phyloP scores from a whole-genome alignment of 2,888 invertebrate species.

The Carcina quercana region DNA sequence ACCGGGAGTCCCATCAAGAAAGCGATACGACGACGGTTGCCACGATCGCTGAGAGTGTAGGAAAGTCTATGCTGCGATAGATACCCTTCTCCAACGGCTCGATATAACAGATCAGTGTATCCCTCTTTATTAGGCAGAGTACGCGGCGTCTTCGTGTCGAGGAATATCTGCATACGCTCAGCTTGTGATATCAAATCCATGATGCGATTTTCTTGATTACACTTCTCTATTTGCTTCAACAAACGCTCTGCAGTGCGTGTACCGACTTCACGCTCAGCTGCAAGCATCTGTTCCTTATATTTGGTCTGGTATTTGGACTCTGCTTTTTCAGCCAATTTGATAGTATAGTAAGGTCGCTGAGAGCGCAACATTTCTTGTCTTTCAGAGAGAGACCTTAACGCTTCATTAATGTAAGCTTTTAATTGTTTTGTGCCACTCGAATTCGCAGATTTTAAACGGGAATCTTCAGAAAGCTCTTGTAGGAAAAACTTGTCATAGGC shows the following conservation, averaged over 20 bases:
- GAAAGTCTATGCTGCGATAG: conserved; percentile 55
- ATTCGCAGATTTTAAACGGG: conserved; percentile 54
- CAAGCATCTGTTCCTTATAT: conserved; percentile 46
- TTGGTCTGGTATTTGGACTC: conserved; percentile 54
- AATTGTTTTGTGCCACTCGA: conserved; percentile 42
- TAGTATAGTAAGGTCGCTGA: conserved; percentile 60
- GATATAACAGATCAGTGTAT: conserved; percentile 55
- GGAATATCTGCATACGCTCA: conserved; percentile 61
- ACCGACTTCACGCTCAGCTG: conserved; percentile 52
- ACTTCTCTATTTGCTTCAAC: conserved; percentile 47
- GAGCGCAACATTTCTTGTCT: conserved; percentile 61
- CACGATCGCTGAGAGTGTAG: conserved; percentile 57
- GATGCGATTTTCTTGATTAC: conserved; percentile 42
- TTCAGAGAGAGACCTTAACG: conserved; percentile 47
- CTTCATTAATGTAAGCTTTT: conserved; percentile 37
- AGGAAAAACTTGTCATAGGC: conserved; percentile 66
- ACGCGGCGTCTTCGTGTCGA: conserved; percentile 52
- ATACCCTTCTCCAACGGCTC: conserved; percentile 60
- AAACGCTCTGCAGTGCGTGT: conserved; percentile 49
- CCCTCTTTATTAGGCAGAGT: conserved; percentile 57
- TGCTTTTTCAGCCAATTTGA: conserved; percentile 57
- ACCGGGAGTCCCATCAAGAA: conserved; percentile 61
- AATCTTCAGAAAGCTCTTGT: conserved; percentile 43
- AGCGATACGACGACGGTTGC: conserved; percentile 59
- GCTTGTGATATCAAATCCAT: conserved; percentile 58